These are phyloP conservation scores for Erythrolamprus reginae DNA, from an alignment of 2,113 vertebrate genomes.

Conservation along the genomic window DNA sequence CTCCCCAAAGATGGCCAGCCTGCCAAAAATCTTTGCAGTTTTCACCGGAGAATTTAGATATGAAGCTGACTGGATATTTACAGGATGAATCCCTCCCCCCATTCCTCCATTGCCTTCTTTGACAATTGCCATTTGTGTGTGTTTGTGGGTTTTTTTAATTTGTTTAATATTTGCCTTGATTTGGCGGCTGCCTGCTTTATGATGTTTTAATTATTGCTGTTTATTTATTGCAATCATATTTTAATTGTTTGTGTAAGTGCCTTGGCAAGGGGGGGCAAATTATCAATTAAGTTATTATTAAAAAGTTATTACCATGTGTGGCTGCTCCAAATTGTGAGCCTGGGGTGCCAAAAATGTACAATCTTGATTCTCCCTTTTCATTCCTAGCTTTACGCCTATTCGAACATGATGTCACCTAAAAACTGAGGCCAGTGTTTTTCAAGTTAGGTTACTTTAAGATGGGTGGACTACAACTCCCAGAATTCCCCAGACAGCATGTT, in stretches of 20 bases:
- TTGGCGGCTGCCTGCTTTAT: slow-evolving; percentile 57
- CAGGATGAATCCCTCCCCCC: slow-evolving; percentile 53
- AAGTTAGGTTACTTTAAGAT: not conserved
- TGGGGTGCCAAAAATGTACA: slow-evolving; percentile 43
- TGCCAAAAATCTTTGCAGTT: slow-evolving; percentile 57
- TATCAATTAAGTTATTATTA: slow-evolving; percentile 70
- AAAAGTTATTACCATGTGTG: slow-evolving; percentile 55
- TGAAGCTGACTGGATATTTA: slow-evolving; percentile 55
- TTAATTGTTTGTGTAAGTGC: slow-evolving; percentile 62
- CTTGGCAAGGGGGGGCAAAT: slow-evolving; percentile 46
- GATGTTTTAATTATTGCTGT: slow-evolving; percentile 69
- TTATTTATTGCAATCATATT: slow-evolving; percentile 68
- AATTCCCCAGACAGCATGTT: not conserved
- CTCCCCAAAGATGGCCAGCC: slow-evolving; percentile 43
- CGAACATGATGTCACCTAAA: not conserved
- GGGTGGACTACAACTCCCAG: not conserved
- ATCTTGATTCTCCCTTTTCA: not conserved
- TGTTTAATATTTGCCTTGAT: slow-evolving; percentile 49
- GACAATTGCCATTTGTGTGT: slow-evolving; percentile 45
- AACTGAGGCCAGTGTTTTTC: not conserved
- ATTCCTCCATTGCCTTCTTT: not conserved
- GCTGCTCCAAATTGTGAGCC: slow-evolving; percentile 44
- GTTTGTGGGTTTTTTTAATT: not conserved
- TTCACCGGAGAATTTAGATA: slow-evolving; percentile 58
- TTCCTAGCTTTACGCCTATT: not conserved